Conservation (phyloP, 53 echinoderm and acorn worm genomes). For the Mesocentrotus franciscanus region DNA sequence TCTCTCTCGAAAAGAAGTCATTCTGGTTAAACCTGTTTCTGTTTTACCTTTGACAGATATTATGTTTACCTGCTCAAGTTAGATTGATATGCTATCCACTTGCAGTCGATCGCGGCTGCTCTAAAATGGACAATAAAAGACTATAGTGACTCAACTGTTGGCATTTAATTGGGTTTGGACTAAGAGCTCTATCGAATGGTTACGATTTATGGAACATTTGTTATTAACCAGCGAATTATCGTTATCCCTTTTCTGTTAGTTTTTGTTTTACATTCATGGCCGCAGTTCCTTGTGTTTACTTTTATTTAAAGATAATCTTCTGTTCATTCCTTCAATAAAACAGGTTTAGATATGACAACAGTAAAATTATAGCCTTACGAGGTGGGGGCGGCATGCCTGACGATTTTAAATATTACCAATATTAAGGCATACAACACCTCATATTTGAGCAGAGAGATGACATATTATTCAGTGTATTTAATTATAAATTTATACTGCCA, state of each 20-base stretch:
- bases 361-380: no score
- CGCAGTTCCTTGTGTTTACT: no score
- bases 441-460: no score
- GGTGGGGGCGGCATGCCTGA: no score
- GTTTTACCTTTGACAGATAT: background rate
- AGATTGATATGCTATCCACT: constrained; percentile 18
- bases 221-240: background rate
- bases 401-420: no score
- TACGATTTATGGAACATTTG: background rate
- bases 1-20: background rate
- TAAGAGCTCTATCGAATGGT: background rate
- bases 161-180: constrained; percentile 10
- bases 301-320: no score
- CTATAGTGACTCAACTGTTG: background rate
- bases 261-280: background rate
- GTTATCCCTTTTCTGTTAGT: background rate
- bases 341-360: no score
- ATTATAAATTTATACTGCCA: no score
- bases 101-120: background rate
- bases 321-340: no score
- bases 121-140: constrained; percentile 3
- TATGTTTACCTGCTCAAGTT: background rate
- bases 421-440: no score
- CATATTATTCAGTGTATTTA: no score
- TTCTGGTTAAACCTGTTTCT: background rate